Percentiles rank a stretch among this genome's conserved stretches.
phyloP scores from a whole-genome alignment of 2,888 invertebrate species.

The Heterodera filipjevi region DNA sequence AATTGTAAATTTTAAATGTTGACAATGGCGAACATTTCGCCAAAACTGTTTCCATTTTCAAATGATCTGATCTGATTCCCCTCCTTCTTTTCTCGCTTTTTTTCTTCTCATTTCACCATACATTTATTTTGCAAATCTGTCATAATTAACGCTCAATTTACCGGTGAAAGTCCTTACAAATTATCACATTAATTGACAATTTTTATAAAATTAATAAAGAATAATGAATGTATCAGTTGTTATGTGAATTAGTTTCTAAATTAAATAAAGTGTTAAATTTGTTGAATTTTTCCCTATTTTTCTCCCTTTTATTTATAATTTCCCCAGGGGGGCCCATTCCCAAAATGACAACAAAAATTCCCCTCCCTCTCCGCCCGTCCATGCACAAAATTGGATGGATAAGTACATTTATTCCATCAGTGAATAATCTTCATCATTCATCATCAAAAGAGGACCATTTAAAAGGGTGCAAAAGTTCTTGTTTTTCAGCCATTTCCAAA shows the following conservation, averaged over 20 bases:
- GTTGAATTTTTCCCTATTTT: background rate
- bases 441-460: background rate
- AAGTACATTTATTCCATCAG: background rate
- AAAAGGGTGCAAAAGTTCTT: background rate
- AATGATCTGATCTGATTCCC: background rate
- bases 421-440: background rate
- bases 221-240: no score
- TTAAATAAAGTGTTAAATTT: background rate
- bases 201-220: no score
- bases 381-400: background rate
- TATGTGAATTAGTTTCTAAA: no score
- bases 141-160: constrained; percentile 2
- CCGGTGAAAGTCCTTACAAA: background rate
- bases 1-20: background rate
- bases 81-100: background rate
- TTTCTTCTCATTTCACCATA: background rate
- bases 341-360: background rate
- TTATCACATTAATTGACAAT: background rate
- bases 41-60: background rate
- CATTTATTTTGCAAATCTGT: background rate
- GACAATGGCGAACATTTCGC: background rate
- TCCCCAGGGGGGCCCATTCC: background rate
- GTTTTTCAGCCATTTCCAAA: background rate
- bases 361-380: no score
- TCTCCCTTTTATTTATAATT: background rate